Base-by-base conservation (phyloP, 2,888 invertebrate genomes). In the Ptychoptera contaminata region DNA sequence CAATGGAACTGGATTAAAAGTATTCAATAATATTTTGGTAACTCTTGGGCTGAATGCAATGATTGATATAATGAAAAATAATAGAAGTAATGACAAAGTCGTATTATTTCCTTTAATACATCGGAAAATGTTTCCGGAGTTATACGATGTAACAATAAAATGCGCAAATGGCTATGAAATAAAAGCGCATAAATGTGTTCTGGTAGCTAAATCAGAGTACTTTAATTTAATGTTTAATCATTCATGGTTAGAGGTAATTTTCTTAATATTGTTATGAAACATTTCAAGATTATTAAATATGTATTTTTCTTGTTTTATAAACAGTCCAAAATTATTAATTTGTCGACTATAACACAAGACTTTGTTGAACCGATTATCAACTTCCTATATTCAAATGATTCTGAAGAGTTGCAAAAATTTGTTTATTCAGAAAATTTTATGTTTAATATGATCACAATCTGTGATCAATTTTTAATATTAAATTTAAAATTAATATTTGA, bases 151-250 rank as follows among this genome's bases (percentile, higher is more conserved):
- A 0, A 67, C 65, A 37, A 74, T 83, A 1, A 57, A 68, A 30
- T 68, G 72, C 34, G 72, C 68, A 32, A 71, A 69, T 16, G 69
- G 69, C 35, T 49, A 55, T 16, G 54, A 58, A 37, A 60, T 85
- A 16, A 61, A 69, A 1, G 87, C 84, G 0, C 90, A 91, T 59
- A 82, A 79, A 56, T 90, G 87, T 57, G 67, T 91, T n/a, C 63
- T 91, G 14, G 77, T 80, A 0, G 79, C 85, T 0, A 65, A 87
- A 31, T 65, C 84, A n/a, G 87, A 90, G 50, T 91, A 90, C 62
- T 91, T 91, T 59, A 74, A 77, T 48, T 80, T 80, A 54, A 84
- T 91, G 83, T 80, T 90, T 54, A 74, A 77, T 55, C 75, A 77
- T 54, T 74, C 79, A 37, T 90, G 88, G 88, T 69, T 74, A 41